A percentile compares a stretch with the other conserved stretches of the same genome.
Conservation (phyloP, 2,888 invertebrate species). For the Eudasyphora cyanicolor region DNA sequence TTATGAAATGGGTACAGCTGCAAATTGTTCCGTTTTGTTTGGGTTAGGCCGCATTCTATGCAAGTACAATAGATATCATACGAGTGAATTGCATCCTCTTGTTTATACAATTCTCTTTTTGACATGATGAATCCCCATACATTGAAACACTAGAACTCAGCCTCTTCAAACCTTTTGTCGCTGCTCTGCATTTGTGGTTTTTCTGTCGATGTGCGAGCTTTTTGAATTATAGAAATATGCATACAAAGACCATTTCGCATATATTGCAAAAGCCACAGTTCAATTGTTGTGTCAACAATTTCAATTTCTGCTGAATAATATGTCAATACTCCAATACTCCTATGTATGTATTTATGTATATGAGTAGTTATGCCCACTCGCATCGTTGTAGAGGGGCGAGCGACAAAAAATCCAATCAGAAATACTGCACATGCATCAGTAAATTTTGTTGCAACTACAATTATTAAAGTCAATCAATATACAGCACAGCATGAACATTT, state of each 20-base stretch:
- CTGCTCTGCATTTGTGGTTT: not conserved
- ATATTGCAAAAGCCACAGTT: slow-evolving; percentile 59
- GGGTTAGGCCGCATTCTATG: too few relatives aligned
- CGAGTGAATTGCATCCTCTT: too few relatives aligned
- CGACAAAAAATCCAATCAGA: slow-evolving; percentile 16
- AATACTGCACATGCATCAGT: slow-evolving; percentile 39
- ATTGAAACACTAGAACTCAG: not conserved
- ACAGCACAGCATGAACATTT: slow-evolving; percentile 33
- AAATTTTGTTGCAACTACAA: slow-evolving; percentile 37
- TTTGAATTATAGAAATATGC: slow-evolving; percentile 31
- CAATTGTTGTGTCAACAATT: slow-evolving; percentile 69
- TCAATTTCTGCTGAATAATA: slow-evolving; percentile 66
- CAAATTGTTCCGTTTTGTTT: too few relatives aligned
- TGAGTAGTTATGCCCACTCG: slow-evolving; percentile 47
- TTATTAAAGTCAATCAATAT: slow-evolving; percentile 62
- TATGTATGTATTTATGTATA: too few relatives aligned
- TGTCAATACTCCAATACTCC: slow-evolving; percentile 60
- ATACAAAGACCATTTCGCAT: slow-evolving; percentile 42
- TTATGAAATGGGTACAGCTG: too few relatives aligned
- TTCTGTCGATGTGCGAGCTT: not conserved
- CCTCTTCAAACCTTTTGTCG: too few relatives aligned
- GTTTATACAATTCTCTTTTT: too few relatives aligned
- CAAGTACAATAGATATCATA: too few relatives aligned
- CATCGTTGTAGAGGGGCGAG: not conserved
- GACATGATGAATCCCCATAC: too few relatives aligned